A percentile compares a stretch with the other conserved stretches of the same genome.
Conservation (phyloP, 1,140 invertebrate genomes). For the Drosophila santomea region DNA sequence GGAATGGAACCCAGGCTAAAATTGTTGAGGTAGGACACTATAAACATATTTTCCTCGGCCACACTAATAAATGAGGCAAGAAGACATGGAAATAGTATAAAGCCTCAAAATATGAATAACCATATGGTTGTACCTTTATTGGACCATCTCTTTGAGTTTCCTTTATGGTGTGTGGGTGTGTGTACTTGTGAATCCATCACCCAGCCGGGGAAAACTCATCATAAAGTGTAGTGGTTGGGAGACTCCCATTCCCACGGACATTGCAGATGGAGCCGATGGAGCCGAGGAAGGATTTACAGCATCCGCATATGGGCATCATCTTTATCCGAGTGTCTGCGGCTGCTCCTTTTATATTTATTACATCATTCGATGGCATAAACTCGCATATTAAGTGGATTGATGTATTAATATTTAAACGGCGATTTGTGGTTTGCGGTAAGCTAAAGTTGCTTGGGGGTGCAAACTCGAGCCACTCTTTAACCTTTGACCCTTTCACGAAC, state of each 20-base stretch:
- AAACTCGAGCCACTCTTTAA: conserved; percentile 9
- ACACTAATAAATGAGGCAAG: too few species aligned
- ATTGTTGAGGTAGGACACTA: conserved; percentile 39
- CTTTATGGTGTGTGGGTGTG: conserved; percentile 28
- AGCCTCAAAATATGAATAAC: conserved; percentile 4
- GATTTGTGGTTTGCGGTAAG: conserved; percentile 64
- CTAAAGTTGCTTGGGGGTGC: conserved; percentile 27
- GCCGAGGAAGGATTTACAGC: conserved; percentile 43
- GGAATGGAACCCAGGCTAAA: not conserved
- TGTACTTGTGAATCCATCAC: conserved; percentile 33
- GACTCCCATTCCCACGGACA: conserved; percentile 11
- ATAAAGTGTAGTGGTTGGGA: conserved; percentile 35
- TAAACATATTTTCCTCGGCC: not conserved
- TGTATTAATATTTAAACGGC: conserved; percentile 83
- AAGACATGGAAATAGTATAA: too few species aligned
- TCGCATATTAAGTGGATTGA: conserved; percentile 83
- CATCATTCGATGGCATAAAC: conserved; percentile 77
- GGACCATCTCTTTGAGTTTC: conserved; percentile 27
- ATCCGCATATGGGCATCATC: conserved; percentile 56
- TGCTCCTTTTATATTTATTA: conserved; percentile 77
- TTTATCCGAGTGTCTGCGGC: conserved; percentile 35
- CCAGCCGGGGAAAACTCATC: conserved; percentile 37
- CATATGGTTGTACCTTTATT: conserved; percentile 40
- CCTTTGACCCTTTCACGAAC: conserved; percentile 44
- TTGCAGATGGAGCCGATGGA: conserved; percentile 39